Evolutionary conservation across 2,113 vertebrate genomes (phyloP), one percentile per base, ranked within the genome.

Genomic region (Oceanites oceanicus): DNA sequence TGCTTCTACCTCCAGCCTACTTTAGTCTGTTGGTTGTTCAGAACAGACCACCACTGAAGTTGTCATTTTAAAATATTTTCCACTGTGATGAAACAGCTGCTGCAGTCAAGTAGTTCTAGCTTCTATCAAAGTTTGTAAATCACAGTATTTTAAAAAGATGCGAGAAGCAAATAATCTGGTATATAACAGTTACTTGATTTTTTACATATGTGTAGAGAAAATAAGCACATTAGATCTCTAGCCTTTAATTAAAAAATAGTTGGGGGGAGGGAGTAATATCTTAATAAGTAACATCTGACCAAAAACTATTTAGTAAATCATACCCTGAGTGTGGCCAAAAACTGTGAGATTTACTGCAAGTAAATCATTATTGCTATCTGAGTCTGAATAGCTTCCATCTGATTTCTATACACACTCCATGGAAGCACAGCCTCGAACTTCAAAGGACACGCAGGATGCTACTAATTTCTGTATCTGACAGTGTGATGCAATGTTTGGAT

Each of bases 401-500:
- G 98, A 98, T 98, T 98, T 88, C 86, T 98, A 92, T 97, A 97
- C 81, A 78, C 29, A 65, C 88, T 94, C 93, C 25, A 5, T 97
- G 94, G 97, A 92, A 96, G 96, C 92, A 27, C 81, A 89, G 86
- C 59, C 96, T 62, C 63, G 74, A 91, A 98, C 98, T 98, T 99
- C 98, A 99, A 99, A 99, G 98, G 96, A 97, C 86, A 65, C 91
- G 96, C 97, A 96, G 92, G 84, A 96, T 96, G 98, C 98, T 98
- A 98, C 98, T 98, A 98, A 98, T 98, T 97, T 98, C 98, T 97
- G 86, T 97, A 97, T 98, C 96, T 97, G 97, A 97, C 97, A 98
- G 98, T 88, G 97, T 98, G 98, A 98, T 97, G 95, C 97, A 98
- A 98, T 97, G 97, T 97, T 98, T 95, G 98, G 98, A 98, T 98